Base-by-base conservation (phyloP, 2,888 invertebrate genomes). In the Liodrosophila aerea region DNA sequence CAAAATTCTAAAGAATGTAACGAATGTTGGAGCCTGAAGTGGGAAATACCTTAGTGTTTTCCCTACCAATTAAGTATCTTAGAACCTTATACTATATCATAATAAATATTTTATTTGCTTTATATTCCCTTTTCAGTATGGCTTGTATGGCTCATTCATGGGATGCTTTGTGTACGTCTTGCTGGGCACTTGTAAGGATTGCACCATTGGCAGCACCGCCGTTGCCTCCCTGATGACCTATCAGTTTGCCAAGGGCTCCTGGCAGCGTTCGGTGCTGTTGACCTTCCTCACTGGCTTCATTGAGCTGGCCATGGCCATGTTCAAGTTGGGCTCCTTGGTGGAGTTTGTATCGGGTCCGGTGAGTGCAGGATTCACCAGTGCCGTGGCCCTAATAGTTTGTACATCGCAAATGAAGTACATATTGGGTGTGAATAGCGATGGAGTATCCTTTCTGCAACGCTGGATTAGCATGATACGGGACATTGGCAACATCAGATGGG, bases 271-370 rank as follows among this genome's bases (percentile, higher is more conserved):
- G 0, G 92, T 96, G 34, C 90, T 97, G 16, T 92, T 97, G n/a
- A 93, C 94, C 77, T 95, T 97, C 78, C 89, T 96, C 4, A 91
- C 93, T 9, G 97, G 96, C 1, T 84, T 94, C 16, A 92, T 96
- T 30, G 94, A 95, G 87, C 89, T 97, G 41, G 86, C 94, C 18
- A 96, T 97, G 95, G 96, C 96, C 4, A 88, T 94, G 47, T 92
- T 96, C 44, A 95, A 95, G 18, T 91, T 97, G 66, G 96, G 97
- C 49, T 96, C 97, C 88, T 91, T 97, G 64, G 94, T 97, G 68
- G 96, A 97, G 89, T 97, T 97, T 87, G 96, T 97, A 9, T 96
- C 96, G 2, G 96, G 95, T 0, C 96, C 97, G 0, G 97, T 97
- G 0, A 95, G 95, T 39, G 95, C 95, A 0, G 96, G 96, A 7